Conservation (phyloP, 2,113 vertebrate species). For the Equus quagga region DNA sequence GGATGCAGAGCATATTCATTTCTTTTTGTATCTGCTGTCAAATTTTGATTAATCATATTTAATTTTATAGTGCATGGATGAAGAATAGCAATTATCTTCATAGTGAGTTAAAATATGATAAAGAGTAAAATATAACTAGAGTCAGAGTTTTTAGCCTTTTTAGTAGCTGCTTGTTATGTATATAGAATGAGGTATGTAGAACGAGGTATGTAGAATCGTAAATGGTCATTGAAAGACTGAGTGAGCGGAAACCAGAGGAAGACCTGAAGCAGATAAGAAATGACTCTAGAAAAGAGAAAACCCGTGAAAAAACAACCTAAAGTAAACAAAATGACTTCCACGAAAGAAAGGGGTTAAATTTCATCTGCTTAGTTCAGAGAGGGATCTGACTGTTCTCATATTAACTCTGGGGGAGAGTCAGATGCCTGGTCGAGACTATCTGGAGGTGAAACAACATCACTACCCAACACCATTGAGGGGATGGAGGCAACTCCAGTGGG, state of each 20-base stretch:
- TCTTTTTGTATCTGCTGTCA: conserved; percentile 51
- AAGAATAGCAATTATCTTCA: conserved; percentile 68
- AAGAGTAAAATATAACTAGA: conserved; percentile 46
- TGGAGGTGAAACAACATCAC: neutral
- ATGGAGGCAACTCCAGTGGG: neutral
- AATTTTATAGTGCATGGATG: conserved; percentile 42
- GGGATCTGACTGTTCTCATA: neutral
- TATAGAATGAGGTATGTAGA: neutral
- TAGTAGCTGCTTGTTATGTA: neutral
- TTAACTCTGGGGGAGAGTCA: neutral
- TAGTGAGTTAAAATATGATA: conserved; percentile 35
- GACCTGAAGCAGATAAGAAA: neutral
- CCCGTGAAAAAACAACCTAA: neutral
- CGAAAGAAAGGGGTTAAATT: neutral
- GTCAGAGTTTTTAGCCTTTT: neutral
- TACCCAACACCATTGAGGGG: neutral
- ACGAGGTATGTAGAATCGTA: neutral
- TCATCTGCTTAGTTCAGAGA: neutral
- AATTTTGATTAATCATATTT: conserved; percentile 70
- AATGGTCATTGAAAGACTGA: neutral
- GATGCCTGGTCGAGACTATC: neutral
- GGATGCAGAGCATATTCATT: neutral
- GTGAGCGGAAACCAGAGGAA: neutral
- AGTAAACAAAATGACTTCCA: neutral
- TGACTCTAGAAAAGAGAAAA: neutral